Conservation (phyloP, 2,113 vertebrate genomes). For the Mirza zaza region DNA sequence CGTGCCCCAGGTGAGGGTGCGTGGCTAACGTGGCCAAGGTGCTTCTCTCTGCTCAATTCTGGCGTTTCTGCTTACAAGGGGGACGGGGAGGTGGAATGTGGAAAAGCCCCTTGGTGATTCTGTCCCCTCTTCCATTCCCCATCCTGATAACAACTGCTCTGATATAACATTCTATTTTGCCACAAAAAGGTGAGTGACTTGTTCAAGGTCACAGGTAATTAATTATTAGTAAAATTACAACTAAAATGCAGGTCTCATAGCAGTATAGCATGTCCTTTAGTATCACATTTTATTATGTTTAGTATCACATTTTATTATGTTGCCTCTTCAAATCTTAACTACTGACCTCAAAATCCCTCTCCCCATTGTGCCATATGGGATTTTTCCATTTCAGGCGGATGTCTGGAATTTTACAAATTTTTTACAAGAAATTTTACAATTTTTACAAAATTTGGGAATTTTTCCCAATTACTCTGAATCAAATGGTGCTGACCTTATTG, state of each 20-base stretch:
- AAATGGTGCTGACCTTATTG: conserved; percentile 90
- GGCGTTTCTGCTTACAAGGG: background rate
- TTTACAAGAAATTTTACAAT: too few relatives aligned
- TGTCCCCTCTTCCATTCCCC: background rate
- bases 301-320: background rate
- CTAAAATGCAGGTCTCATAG: background rate
- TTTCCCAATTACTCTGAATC: background rate
- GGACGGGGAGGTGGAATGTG: background rate
- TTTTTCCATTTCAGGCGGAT: background rate
- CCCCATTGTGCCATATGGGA: accelerated
- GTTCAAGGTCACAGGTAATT: conserved; percentile 45
- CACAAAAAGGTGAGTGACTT: background rate
- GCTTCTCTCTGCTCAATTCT: background rate
- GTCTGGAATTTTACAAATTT: background rate
- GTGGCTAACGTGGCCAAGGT: background rate
- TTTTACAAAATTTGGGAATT: too few relatives aligned
- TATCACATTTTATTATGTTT: background rate
- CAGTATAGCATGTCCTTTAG: background rate
- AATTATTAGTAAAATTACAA: background rate
- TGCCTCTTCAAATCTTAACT: background rate
- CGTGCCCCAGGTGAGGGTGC: accelerated
- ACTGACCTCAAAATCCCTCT: background rate
- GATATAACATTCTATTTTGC: background rate
- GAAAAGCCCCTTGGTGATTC: background rate
- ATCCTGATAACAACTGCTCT: background rate